Evolutionary conservation across 2,797 vertebrate genomes (phyloP), one percentile per base, ranked within the genome.

Genomic region (Crenuchus spilurus): DNA sequence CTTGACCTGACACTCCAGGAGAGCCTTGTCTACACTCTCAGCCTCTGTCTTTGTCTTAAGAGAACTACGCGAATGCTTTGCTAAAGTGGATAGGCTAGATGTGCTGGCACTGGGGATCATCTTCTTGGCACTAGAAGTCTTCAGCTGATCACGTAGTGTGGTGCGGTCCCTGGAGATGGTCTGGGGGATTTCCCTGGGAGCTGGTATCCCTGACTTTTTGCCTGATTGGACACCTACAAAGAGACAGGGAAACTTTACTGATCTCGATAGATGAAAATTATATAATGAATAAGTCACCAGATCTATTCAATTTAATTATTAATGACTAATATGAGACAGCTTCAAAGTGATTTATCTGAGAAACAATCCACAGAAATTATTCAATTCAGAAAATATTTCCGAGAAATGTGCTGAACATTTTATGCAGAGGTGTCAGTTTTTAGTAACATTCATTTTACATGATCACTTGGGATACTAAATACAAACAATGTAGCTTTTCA

Each of bases 151-250:
- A 26, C 95, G 92, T 35, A 95, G 73, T 52, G 92, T 91, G 0
- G 92, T 84, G 62, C 95, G 88, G 71, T 98, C 96, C 84, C 95
- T 93, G 11, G 94, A 88, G 61, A 94, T 87, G 0, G 92, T 82
- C 0, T 90, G 89, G 0, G 95, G 77, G 52, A 94, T 89, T 72
- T 99, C 97, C 84, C 94, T 91, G 8, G 95, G 97, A 3, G 94
- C 90, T 0, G 97, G 97, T 84, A 99, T 99, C 60, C 96, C 96
- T 0, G 97, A 96, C 84, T 93, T 95, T 87, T 96, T 99, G 16
- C 88, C 68, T 30, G 92, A 73, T 2, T 94, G 90, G 82, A 82
- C 77, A 80, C 94, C 97, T 98, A 78, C 42, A 82, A 16, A 82
- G 1, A 55, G 62, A 68, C 70, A 78, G 49, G 67, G 9, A 72